Conservation (phyloP, 1,140 invertebrate species). For the Calliopsis andreniformis region DNA sequence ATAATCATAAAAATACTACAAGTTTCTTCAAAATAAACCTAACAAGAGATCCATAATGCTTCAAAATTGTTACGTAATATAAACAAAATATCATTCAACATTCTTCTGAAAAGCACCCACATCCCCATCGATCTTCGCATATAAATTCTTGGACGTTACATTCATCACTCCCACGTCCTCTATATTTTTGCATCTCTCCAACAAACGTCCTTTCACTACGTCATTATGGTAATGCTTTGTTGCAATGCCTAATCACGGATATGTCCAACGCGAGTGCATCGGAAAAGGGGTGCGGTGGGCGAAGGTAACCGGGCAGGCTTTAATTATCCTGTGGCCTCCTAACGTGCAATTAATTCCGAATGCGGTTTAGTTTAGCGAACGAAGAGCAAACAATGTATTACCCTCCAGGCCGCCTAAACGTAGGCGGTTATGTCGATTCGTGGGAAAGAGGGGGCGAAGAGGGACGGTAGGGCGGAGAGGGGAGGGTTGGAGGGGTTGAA, state of each 20-base stretch:
- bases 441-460: constrained; percentile 33
- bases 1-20: no score
- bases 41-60: no score
- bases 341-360: constrained; percentile 77
- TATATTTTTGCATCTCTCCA: not conserved
- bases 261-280: constrained; percentile 45
- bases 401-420: constrained; percentile 68
- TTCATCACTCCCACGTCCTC: no score
- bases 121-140: no score
- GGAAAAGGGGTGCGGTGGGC: constrained; percentile 5
- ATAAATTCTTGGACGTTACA: no score
- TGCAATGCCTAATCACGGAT: constrained; percentile 19
- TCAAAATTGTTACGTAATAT: no score
- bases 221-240: constrained; percentile 20
- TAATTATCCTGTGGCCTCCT: constrained; percentile 75
- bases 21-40: no score
- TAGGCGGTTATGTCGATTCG: constrained; percentile 69
- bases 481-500: not conserved
- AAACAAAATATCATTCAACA: no score
- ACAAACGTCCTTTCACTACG: not conserved
- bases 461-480: constrained; percentile 4
- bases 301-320: constrained; percentile 66
- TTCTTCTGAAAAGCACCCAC: no score
- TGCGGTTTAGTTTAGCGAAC: constrained; percentile 77
- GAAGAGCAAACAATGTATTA: constrained; percentile 77